Percentiles rank a stretch among this genome's conserved stretches.
These are phyloP conservation scores for Drosophila nasuta DNA, from an alignment of 1,140 invertebrate species.

Conservation along the genomic window DNA sequence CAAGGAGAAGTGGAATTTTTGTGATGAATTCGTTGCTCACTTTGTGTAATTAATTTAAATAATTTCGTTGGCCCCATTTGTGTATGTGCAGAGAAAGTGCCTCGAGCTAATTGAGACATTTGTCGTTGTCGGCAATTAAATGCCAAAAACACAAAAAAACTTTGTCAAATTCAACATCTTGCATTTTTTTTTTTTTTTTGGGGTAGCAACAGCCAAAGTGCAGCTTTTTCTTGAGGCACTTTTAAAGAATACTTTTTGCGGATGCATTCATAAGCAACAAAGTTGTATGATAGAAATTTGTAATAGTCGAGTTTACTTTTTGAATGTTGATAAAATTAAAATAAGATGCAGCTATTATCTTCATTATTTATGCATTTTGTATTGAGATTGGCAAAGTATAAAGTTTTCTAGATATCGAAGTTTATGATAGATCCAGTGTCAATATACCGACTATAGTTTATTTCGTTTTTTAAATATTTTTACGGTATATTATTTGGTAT, in stretches of 20 bases:
- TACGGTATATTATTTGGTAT: no score
- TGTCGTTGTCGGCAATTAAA: constrained; percentile 61
- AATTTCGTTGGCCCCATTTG: constrained; percentile 60
- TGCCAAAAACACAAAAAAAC: background rate
- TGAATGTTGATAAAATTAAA: no score
- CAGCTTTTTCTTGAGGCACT: background rate
- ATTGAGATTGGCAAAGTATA: no score
- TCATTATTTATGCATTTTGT: no score
- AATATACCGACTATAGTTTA: no score
- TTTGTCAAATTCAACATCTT: constrained; percentile 20
- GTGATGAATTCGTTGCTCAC: constrained; percentile 53
- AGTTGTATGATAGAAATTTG: no score
- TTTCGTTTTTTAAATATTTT: no score
- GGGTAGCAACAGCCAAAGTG: background rate
- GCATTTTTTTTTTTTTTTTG: background rate
- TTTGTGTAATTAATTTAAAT: constrained; percentile 77
- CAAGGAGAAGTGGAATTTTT: constrained; percentile 20
- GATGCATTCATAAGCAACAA: no score
- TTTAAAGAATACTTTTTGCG: background rate
- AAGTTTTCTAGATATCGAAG: no score
- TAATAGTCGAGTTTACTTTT: no score
- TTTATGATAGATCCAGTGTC: no score
- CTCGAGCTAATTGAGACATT: constrained; percentile 70
- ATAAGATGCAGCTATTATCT: no score
- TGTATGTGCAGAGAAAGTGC: constrained; percentile 52